Evolutionary conservation across 2,113 vertebrate species (phyloP), one percentile per base, ranked within the genome.

Genomic region (Corynorhinus townsendii): DNA sequence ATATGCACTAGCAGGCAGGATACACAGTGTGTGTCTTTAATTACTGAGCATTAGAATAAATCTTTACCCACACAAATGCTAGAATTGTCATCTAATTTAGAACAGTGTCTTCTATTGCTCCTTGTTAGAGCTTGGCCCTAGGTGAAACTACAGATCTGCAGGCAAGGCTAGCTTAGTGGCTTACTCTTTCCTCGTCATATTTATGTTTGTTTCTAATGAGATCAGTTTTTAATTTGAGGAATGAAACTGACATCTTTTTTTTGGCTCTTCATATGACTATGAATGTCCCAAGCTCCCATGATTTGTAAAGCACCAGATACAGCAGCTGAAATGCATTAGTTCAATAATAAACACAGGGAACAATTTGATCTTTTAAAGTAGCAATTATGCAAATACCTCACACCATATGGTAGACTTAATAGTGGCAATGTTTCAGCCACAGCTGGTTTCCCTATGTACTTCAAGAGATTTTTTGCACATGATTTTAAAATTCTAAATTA

Each of bases 301-400:
- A 92, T 90, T 92, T 95, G 59, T 81, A 77, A 85, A 94, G 59
- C 83, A 90, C 86, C 96, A 75, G 20, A 82, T 73, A 38, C 33
- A 86, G 56, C 72, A 95, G 68, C 66, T 64, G 38, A 93, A 94
- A 89, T 62, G 24, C 33, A 93, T 94, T 94, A 88, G 17, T 77
- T 96, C 77, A 91, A 45, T 85, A 77, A 87, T 54, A 88, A 89
- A 86, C 22, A 22, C 33, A 76, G 38, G 49, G 80, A 75, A 79
- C 5, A 75, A n/a, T 71, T 52, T 89, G 66, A 71, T 35, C 17
- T 75, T 76, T 64, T 59, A 54, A 92, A 94, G 17, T 94, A 66
- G 43, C 30, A 81, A 30, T 89, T 76, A 91, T 69, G 15, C n/a
- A 89, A 73, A 86, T 89, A 76, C 52, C 33, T 90, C 30, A 68